These are phyloP conservation scores for Prunella fulvescens DNA, from an alignment of 2,113 vertebrate genomes.

Conservation along the genomic window DNA sequence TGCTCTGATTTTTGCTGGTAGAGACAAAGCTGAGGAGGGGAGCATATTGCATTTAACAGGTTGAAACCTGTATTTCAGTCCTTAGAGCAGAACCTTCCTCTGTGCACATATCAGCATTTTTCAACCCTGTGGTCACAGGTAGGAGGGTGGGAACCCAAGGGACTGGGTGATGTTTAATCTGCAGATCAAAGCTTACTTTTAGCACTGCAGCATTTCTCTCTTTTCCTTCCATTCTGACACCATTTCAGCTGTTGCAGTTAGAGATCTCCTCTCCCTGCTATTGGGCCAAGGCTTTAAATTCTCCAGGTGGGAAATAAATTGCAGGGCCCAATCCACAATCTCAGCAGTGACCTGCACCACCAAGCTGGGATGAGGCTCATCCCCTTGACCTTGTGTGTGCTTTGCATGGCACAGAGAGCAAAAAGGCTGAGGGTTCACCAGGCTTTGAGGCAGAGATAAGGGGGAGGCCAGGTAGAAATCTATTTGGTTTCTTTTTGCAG, in stretches of 20 bases:
- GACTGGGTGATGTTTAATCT: not conserved
- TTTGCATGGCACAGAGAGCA: not conserved
- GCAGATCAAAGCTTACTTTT: not conserved
- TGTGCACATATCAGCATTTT: not conserved
- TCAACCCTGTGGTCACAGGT: not conserved
- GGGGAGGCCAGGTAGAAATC: constrained; percentile 1
- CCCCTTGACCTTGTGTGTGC: not conserved
- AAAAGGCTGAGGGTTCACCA: not conserved
- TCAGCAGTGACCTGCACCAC: accelerated
- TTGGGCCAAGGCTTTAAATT: not conserved
- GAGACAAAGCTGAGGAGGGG: not conserved
- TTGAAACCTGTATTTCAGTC: not conserved
- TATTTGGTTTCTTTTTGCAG: constrained; percentile 44
- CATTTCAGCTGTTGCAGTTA: not conserved
- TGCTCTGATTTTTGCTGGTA: not conserved
- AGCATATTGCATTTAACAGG: not conserved
- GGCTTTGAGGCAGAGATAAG: not conserved
- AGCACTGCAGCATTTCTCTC: not conserved
- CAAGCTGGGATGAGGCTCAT: accelerated
- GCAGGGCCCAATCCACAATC: not conserved
- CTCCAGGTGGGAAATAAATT: not conserved
- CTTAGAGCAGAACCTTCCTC: not conserved
- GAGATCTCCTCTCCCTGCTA: not conserved
- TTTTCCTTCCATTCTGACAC: not conserved
- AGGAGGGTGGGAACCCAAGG: not conserved